Evolutionary conservation across 2,888 invertebrate species (phyloP).

Genomic region (Nomada fucata): DNA sequence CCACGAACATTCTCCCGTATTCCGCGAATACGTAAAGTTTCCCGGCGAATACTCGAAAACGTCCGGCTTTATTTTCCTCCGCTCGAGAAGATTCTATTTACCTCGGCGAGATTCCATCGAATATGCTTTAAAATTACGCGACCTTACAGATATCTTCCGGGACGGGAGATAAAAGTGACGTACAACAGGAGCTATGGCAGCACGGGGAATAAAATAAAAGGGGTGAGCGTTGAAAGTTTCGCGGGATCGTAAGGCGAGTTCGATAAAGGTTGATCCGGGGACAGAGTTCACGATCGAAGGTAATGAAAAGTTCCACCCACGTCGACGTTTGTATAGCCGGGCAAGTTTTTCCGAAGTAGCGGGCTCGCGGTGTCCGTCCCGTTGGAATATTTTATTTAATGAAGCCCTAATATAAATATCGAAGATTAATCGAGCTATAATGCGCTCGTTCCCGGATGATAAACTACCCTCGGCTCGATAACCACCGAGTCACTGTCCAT

Average conservation of each 20-base stretch:
- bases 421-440: slow-evolving; percentile 83
- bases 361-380: slow-evolving; percentile 20
- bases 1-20: slow-evolving; percentile 17
- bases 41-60: slow-evolving; percentile 50
- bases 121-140: slow-evolving; percentile 56
- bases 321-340: slow-evolving; percentile 38
- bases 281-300: slow-evolving; percentile 29
- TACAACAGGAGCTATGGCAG: slow-evolving; percentile 18
- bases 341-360: slow-evolving; percentile 43
- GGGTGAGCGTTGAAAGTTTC: slow-evolving; percentile 14
- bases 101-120: slow-evolving; percentile 43
- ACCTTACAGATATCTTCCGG: slow-evolving; percentile 10
- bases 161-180: slow-evolving; percentile 39
- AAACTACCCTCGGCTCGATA: slow-evolving; percentile 77
- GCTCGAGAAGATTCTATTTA: slow-evolving; percentile 58
- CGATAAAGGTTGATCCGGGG: slow-evolving; percentile 29
- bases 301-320: slow-evolving; percentile 61
- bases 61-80: slow-evolving; percentile 55
- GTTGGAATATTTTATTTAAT: slow-evolving; percentile 74
- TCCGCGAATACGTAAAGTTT: slow-evolving; percentile 58
- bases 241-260: slow-evolving; percentile 8
- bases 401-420: slow-evolving; percentile 82
- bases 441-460: slow-evolving; percentile 81
- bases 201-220: slow-evolving; percentile 18
- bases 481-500: slow-evolving; percentile 82